Base-by-base conservation (phyloP, 2,113 vertebrate genomes). In the Oreochromis aureus region DNA sequence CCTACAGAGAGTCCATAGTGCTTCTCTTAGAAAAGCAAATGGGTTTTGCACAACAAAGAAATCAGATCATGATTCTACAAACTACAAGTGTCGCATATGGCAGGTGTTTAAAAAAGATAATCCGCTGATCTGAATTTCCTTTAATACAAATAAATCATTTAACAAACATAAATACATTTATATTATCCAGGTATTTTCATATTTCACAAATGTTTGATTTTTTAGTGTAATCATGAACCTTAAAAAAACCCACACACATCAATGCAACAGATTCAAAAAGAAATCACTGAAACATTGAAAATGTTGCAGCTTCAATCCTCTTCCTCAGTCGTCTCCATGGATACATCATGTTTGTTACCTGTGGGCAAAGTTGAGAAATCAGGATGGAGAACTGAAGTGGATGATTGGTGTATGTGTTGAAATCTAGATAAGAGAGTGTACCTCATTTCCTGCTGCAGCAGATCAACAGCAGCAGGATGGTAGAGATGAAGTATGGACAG, bases 131-230 rank as follows among this genome's bases (percentile, higher is more conserved):
- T 71, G 39, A 44, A 71, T 71, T 44, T 44, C 7, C 66, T 15
- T 71, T 44, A 44, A 44, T 71, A 24, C 13, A 71, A 44, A 44
- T 44, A 24, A 71, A 24, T 44, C 39, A 44, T 71, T 7, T 71
- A 44, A 71, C 22, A 10, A 71, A 44, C 66, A 71, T 24, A 71
- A 71, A 46, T 44, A 6, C 66, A 46, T 22, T 10, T 46, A 73
- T 73, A 27, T 73, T 73, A 27, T 3, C 66, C n/a, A 13, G 27
- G 22, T 2, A 0, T 73, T 73, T 73, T 44, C 12, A 73, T 4
- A 46, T 46, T 0, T 46, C 22, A 0, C n/a, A 73, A 73, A 73
- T 73, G 8, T 46, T 44, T 1, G n/a, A 41, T 71, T 73, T 44
- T 73, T 73, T 27, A 46, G 66, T 73, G 39, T 27, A 73, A 46